Conservation (phyloP, 2,888 invertebrate species). For the Athalia rosae region DNA sequence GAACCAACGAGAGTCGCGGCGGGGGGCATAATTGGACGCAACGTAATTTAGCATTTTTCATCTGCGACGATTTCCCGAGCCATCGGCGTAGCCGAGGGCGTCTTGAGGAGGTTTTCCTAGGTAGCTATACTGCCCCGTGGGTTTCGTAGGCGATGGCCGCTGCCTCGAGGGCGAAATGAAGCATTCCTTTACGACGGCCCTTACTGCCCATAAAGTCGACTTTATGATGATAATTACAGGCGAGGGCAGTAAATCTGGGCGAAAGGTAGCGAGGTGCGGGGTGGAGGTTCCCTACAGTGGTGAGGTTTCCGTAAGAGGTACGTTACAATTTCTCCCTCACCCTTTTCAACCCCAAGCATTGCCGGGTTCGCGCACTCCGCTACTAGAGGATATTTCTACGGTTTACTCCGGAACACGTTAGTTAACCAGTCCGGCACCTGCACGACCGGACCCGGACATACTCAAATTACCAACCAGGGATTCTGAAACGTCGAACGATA, state of each 20-base stretch:
- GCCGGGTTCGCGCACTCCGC: constrained; percentile 37
- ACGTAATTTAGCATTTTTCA: too few species aligned
- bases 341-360: constrained; percentile 36
- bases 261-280: constrained; percentile 53
- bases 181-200: constrained; percentile 74
- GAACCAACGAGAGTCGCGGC: too few species aligned
- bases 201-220: constrained; percentile 74
- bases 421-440: constrained; percentile 51
- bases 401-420: constrained; percentile 46
- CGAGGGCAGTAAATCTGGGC: constrained; percentile 72
- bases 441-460: constrained; percentile 45
- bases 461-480: constrained; percentile 52
- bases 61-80: too few species aligned
- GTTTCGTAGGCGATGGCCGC: constrained; percentile 45
- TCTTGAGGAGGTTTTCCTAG: neutral
- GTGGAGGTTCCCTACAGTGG: constrained; percentile 46
- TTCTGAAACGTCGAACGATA: constrained; percentile 36
- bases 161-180: constrained; percentile 68
- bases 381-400: constrained; percentile 6
- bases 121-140: neutral
- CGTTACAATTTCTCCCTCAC: constrained; percentile 55
- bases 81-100: too few species aligned
- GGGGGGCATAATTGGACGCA: too few species aligned
- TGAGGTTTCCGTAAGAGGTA: constrained; percentile 48
- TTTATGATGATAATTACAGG: constrained; percentile 74